Conservation (phyloP, 2,888 invertebrate species). For the Chaetogeoica ovagalla region DNA sequence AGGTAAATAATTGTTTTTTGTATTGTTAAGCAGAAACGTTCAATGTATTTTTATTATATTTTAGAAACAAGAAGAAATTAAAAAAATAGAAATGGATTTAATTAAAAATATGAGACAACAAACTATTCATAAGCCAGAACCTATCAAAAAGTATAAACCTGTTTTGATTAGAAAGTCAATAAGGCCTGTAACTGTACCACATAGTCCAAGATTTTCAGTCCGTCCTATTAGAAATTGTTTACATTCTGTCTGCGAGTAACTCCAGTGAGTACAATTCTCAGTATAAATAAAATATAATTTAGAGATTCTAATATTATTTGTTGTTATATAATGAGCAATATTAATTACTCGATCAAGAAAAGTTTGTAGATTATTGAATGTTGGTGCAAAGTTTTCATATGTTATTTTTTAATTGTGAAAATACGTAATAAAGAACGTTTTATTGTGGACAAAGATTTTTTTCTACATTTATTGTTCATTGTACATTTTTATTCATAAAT, state of each 20-base stretch:
- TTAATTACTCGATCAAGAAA: no score
- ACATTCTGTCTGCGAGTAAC: conserved; percentile 11
- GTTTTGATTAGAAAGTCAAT: conserved; percentile 39
- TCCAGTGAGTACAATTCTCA: neutral
- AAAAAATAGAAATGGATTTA: conserved; percentile 23
- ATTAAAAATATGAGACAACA: conserved; percentile 32
- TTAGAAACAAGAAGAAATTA: conserved; percentile 43
- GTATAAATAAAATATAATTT: no score
- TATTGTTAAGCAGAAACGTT: neutral
- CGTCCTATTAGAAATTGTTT: conserved; percentile 33
- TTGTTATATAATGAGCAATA: no score
- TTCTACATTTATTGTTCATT: no score
- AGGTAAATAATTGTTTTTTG: conserved; percentile 9
- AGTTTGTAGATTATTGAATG: no score
- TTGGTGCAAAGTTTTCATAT: no score
- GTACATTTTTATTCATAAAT: no score
- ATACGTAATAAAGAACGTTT: no score
- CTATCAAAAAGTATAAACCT: conserved; percentile 46
- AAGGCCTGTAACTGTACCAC: conserved; percentile 38
- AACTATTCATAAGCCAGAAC: conserved; percentile 43
- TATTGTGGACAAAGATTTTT: no score
- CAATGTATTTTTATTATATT: neutral
- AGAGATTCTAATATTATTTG: no score
- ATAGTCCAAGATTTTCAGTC: conserved; percentile 40
- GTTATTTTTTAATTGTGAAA: no score